These are phyloP conservation scores for Beroe ovata DNA, from an alignment of 37 sponge, comb jelly and placozoan genomes.

Conservation along the genomic window DNA sequence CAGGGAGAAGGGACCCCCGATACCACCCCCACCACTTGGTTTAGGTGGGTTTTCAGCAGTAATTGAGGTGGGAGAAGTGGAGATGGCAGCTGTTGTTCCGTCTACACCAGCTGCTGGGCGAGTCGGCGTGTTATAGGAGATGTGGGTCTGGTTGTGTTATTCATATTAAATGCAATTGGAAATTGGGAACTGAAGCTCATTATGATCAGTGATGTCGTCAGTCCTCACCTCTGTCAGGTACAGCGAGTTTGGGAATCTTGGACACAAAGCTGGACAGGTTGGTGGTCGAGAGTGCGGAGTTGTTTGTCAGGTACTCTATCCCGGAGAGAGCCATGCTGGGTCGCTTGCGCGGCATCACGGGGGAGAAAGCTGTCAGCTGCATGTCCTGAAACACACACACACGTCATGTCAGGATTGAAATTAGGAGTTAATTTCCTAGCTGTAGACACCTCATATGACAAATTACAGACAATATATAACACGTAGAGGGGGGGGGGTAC, in stretches of 20 bases:
- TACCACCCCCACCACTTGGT: background rate
- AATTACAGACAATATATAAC: too few species aligned
- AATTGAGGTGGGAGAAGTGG: background rate
- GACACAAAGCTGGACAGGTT: conserved; percentile 32
- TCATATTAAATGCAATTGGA: too few species aligned
- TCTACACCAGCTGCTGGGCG: background rate
- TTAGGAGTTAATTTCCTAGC: too few species aligned
- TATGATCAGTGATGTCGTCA: too few species aligned
- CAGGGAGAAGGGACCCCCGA: conserved; percentile 42
- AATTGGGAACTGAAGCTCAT: too few species aligned
- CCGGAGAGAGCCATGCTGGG: background rate
- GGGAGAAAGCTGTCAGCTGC: conserved; percentile 66
- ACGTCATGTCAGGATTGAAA: too few species aligned
- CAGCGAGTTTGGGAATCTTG: conserved; percentile 24
- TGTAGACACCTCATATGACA: too few species aligned
- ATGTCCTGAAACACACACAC: too few species aligned
- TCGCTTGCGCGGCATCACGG: conserved; percentile 45
- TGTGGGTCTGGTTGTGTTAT: too few species aligned
- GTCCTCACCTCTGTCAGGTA: conserved; percentile 45
- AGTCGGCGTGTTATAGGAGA: too few species aligned
- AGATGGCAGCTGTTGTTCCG: background rate
- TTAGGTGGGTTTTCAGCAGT: background rate
- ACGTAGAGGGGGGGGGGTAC: too few species aligned
- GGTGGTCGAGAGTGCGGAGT: conserved; percentile 13
- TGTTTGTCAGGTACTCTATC: conserved; percentile 48